phyloP scores from a whole-genome alignment of 37 sponge, comb jelly and placozoan genomes.

The Petrosia ficiformis region DNA sequence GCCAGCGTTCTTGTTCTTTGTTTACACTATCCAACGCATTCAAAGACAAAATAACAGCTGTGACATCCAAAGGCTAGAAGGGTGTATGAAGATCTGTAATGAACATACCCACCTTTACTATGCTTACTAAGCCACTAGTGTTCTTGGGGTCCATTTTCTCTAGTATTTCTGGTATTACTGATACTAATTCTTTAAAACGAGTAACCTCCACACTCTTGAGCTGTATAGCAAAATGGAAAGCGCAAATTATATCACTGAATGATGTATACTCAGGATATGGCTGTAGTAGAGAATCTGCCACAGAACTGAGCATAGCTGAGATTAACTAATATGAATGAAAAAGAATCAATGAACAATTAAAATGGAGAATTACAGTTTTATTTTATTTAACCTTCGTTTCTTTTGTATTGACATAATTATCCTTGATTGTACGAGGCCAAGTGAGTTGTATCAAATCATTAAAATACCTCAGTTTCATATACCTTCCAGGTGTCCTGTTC shows the following conservation, averaged over 20 bases:
- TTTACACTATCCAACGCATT: background rate
- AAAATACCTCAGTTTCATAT: background rate
- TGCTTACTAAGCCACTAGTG: background rate
- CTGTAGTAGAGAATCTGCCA: too few species aligned
- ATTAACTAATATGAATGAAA: too few species aligned
- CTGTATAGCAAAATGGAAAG: background rate
- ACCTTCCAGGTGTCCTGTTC: too few species aligned
- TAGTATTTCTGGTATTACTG: background rate
- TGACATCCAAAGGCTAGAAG: background rate
- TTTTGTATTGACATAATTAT: background rate
- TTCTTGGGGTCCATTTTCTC: background rate
- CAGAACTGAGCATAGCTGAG: too few species aligned
- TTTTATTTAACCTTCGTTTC: background rate
- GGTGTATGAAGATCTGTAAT: background rate
- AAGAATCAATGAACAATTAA: too few species aligned
- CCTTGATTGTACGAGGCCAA: background rate
- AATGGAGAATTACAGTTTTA: too few species aligned
- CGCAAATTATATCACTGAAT: too few species aligned
- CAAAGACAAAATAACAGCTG: background rate
- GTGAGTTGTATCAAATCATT: background rate
- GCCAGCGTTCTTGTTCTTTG: too few species aligned
- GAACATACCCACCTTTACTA: background rate
- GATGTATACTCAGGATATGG: too few species aligned
- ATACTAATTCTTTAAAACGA: background rate
- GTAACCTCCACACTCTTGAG: background rate